phyloP scores from a whole-genome alignment of 2,113 vertebrate genomes.

The Esox niger region DNA sequence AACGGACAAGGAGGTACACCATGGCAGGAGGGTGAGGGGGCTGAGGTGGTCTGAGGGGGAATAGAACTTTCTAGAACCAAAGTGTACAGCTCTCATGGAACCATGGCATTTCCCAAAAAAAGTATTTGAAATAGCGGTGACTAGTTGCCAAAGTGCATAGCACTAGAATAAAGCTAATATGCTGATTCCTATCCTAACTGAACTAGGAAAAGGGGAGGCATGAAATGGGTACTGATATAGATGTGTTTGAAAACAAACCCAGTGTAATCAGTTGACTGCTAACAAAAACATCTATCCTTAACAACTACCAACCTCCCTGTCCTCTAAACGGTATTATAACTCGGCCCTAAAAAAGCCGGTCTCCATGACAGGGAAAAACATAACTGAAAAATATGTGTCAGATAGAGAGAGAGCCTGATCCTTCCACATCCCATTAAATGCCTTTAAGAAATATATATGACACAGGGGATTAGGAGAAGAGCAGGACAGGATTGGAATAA shows the following conservation, averaged over 20 bases:
- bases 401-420: slow-evolving; percentile 5
- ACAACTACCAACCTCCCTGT: not conserved
- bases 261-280: too few relatives aligned
- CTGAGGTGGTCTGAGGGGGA: not conserved
- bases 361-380: not conserved
- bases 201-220: too few relatives aligned
- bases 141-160: too few relatives aligned
- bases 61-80: not conserved
- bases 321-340: not conserved
- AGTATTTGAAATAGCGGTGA: too few relatives aligned
- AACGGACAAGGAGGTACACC: not conserved
- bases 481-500: not conserved
- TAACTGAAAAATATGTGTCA: slow-evolving; percentile 1
- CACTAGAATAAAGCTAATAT: too few relatives aligned
- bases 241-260: too few relatives aligned
- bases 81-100: too few relatives aligned
- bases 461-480: slow-evolving; percentile 2
- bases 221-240: too few relatives aligned
- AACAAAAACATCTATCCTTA: too few relatives aligned
- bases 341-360: not conserved
- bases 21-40: not conserved
- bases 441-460: slow-evolving; percentile 5
- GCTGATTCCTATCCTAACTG: too few relatives aligned
- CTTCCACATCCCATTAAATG: slow-evolving; percentile 11
- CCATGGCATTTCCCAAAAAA: too few relatives aligned